Base-by-base conservation (phyloP, 2,888 invertebrate genomes). In the Drosophila eohydei region DNA sequence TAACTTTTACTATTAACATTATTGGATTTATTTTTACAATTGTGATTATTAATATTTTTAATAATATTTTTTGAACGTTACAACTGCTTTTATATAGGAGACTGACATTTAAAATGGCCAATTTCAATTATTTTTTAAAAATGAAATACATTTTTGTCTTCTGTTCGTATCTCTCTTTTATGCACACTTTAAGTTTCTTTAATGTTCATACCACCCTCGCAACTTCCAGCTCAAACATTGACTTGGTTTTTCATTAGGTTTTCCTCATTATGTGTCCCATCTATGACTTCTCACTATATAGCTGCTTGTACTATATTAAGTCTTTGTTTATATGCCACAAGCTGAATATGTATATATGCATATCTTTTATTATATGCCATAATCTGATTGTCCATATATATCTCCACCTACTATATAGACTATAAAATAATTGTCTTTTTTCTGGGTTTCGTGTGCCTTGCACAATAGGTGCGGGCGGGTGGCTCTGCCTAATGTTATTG, bases 391-490 rank as follows among this genome's bases (percentile, higher is more conserved):
- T 46, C 1, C 28, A 9, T 28, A 41, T 21, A 28, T 48, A 28
- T 44, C 16, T 26, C 9, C 32, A 21, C 14, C 36, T n/a, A 4
- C 38, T 43, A 32, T 43, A 55, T 56, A 21, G 56, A 32, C 32
- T 21, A 14, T 14, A 32, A 52, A 16, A 12, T 30, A 46, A 46
- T 54, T 57, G 34, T 60, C 30, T 74, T 43, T 50, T 54, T 21
- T 32, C 14, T 34, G 14, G 6, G 8, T 36, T 21, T 26, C 51
- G 34, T 54, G 72, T 40, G 64, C 63, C 70, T 83, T 80, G 61
- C 74, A 86, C 72, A 83, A 88, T 71, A 26, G 59, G 6, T 26
- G 67, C 41, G 61, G 60, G 50, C n/a, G 36, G 50, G 59, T 44
- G 46, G 61, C 60, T 50, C 46, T 66, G 69, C 64, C 66, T 62